Percentiles rank a stretch among this genome's conserved stretches.
phyloP scores from a whole-genome alignment of 2,888 invertebrate genomes.

The Periphyllus acericola region DNA sequence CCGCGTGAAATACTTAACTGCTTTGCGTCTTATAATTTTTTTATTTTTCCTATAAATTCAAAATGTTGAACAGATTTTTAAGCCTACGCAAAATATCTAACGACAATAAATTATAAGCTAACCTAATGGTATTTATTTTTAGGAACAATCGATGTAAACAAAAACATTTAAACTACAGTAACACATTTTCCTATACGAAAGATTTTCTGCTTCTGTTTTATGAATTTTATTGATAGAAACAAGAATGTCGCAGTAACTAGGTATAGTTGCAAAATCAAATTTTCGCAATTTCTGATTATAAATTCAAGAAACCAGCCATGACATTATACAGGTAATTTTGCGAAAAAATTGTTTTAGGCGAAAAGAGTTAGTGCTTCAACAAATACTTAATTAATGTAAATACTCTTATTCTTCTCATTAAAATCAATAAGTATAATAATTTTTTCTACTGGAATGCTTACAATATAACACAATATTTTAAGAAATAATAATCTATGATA shows the following conservation, averaged over 20 bases:
- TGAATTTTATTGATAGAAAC: not conserved
- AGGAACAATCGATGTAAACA: not conserved
- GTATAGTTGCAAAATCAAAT: conserved; percentile 16
- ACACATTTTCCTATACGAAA: not conserved
- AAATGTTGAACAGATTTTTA: not conserved
- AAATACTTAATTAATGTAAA: conserved; percentile 48
- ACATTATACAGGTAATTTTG: conserved; percentile 11
- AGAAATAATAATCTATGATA: not conserved
- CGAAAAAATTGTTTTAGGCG: not conserved
- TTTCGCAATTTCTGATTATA: not conserved
- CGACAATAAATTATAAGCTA: not conserved
- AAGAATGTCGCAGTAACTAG: not conserved
- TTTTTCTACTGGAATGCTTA: not conserved
- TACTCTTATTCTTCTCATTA: conserved; percentile 55
- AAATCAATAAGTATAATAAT: conserved; percentile 43
- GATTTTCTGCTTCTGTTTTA: not conserved
- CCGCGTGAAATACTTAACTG: conserved; percentile 48
- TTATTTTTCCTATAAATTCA: not conserved
- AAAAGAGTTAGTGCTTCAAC: conserved; percentile 50
- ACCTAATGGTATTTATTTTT: no score
- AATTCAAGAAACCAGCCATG: not conserved
- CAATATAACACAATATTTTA: not conserved
- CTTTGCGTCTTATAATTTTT: conserved; percentile 5
- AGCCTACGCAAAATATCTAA: not conserved
- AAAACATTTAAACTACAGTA: not conserved